Evolutionary conservation across 2,113 vertebrate species (phyloP).

Genomic region (Phyllostomus hastatus): DNA sequence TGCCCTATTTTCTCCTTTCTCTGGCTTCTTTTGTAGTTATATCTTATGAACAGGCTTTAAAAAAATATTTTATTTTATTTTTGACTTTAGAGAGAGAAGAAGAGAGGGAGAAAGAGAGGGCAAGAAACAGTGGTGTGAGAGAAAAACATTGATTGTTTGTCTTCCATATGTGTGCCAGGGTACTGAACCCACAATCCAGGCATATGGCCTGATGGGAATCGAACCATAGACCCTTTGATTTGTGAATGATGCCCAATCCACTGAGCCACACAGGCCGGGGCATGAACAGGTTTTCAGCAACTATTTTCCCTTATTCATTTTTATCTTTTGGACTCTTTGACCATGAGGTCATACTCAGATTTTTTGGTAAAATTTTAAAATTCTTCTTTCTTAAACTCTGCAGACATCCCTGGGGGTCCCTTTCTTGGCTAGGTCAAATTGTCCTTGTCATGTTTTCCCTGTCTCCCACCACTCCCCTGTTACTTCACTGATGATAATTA

Average conservation of each 20-base stretch:
- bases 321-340: neutral
- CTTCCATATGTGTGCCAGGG: no score
- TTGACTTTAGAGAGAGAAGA: no score
- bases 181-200: no score
- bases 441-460: neutral
- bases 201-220: no score
- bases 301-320: neutral
- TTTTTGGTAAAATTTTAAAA: neutral
- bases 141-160: no score
- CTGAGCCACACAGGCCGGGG: neutral
- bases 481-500: neutral
- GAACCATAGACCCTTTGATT: no score
- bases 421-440: slow-evolving; percentile 2
- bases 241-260: no score
- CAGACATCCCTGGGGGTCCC: neutral
- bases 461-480: neutral
- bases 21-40: neutral
- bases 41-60: neutral
- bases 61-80: no score
- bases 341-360: neutral
- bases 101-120: no score
- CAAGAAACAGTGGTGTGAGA: no score
- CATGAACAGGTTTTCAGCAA: neutral
- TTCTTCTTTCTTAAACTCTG: neutral
- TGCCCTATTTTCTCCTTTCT: neutral